Percentiles rank a stretch among this genome's conserved stretches.
Conservation (phyloP, 2,113 vertebrate genomes). For the Ondatra zibethicus region DNA sequence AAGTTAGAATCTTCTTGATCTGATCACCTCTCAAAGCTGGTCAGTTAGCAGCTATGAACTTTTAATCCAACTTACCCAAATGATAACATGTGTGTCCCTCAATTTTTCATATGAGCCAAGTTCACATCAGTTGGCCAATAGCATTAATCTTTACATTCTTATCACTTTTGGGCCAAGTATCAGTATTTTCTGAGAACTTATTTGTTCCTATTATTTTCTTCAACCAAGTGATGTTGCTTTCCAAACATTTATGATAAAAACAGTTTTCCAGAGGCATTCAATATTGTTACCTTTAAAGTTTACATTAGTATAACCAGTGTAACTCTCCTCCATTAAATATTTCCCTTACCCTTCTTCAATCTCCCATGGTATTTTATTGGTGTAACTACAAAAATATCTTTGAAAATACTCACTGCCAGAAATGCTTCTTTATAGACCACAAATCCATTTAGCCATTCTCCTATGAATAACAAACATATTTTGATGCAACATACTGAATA, state of each 20-base stretch:
- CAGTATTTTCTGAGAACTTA: neutral
- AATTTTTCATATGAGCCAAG: neutral
- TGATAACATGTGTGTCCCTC: neutral
- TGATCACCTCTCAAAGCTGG: too few species aligned
- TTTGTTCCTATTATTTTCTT: neutral
- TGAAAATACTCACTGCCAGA: conserved; percentile 10
- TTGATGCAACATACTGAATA: neutral
- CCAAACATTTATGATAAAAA: neutral
- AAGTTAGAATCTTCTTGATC: neutral
- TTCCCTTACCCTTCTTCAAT: neutral
- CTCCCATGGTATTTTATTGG: neutral
- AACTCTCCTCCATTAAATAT: neutral
- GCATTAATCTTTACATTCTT: neutral
- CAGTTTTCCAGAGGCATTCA: neutral
- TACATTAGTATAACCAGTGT: neutral
- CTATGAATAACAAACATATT: neutral
- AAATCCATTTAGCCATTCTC: conserved; percentile 11
- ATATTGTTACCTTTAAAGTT: neutral
- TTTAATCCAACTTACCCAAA: neutral
- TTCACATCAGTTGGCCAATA: neutral
- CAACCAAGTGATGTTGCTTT: neutral
- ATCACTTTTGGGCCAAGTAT: neutral
- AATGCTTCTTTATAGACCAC: neutral
- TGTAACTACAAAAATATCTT: neutral
- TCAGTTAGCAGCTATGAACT: too few species aligned